Percentiles rank a stretch among this genome's conserved stretches.
Evolutionary conservation across 1,140 invertebrate genomes (phyloP).

Genomic region (Drosophila watanabei): DNA sequence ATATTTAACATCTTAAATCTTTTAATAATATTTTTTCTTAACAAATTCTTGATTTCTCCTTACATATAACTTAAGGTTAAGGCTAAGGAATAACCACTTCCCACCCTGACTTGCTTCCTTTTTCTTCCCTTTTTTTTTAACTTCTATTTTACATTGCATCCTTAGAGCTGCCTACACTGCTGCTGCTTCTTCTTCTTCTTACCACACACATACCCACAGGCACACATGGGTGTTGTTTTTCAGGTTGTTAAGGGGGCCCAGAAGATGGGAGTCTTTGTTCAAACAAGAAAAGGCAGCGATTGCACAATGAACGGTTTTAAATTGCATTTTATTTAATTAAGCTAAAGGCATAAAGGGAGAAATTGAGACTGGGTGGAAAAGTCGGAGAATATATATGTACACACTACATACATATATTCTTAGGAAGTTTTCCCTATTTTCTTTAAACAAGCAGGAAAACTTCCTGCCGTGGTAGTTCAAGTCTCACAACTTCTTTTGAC

Average conservation of each 20-base stretch:
- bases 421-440: conserved; percentile 42
- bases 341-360: conserved; percentile 48
- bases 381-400: background rate
- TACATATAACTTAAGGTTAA: conserved; percentile 6
- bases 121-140: background rate
- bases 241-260: conserved; percentile 45
- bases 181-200: conserved; percentile 19
- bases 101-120: conserved; percentile 5
- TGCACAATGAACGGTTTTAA: conserved; percentile 73
- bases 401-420: background rate
- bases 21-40: no score
- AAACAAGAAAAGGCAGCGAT: conserved; percentile 38
- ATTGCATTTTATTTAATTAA: conserved; percentile 79
- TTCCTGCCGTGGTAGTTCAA: conserved; percentile 2
- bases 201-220: conserved; percentile 7
- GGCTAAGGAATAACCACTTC: conserved; percentile 47
- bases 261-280: conserved; percentile 16
- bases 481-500: conserved; percentile 24
- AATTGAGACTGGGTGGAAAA: conserved; percentile 28
- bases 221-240: conserved; percentile 69
- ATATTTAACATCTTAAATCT: no score
- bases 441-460: conserved; percentile 36
- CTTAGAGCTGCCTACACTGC: conserved; percentile 48
- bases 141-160: conserved; percentile 58
- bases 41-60: background rate